Evolutionary conservation across 2,888 invertebrate genomes (phyloP).

Genomic region (Thymelicus sylvestris): DNA sequence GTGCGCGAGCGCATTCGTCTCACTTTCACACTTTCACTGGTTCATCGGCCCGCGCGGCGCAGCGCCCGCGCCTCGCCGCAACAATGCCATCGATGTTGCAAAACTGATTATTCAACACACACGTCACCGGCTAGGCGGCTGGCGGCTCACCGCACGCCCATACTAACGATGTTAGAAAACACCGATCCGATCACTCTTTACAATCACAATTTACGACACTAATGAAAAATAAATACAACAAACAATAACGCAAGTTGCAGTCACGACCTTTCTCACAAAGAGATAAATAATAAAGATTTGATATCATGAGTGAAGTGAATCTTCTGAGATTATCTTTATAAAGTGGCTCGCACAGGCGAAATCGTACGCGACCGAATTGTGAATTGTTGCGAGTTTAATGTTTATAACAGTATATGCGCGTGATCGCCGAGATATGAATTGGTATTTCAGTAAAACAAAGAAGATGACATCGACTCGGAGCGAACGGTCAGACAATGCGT

Average conservation of each 20-base stretch:
- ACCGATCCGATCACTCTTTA: conserved; percentile 46
- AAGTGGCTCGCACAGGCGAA: conserved; percentile 18
- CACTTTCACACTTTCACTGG: conserved; percentile 85
- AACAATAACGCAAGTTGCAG: conserved; percentile 54
- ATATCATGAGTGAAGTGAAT: conserved; percentile 23
- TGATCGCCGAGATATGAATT: conserved; percentile 68
- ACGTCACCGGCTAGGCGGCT: conserved; percentile 40
- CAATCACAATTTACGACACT: conserved; percentile 47
- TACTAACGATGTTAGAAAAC: conserved; percentile 32
- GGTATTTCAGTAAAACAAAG: conserved; percentile 63
- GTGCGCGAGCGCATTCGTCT: conserved; percentile 73
- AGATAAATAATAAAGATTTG: conserved; percentile 29
- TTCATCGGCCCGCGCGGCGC: conserved; percentile 70
- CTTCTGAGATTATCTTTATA: conserved; percentile 13
- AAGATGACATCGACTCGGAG: conserved; percentile 52
- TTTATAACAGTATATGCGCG: conserved; percentile 67
- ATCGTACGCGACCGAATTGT: conserved; percentile 47
- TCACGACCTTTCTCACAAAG: conserved; percentile 41
- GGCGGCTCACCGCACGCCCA: conserved; percentile 12
- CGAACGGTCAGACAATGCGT: conserved; percentile 54
- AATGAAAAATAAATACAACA: conserved; percentile 57
- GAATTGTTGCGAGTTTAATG: conserved; percentile 58
- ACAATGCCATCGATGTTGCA: conserved; percentile 64
- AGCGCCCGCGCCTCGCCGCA: conserved; percentile 53
- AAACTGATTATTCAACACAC: conserved; percentile 76